Base-by-base conservation (phyloP, 2,888 invertebrate species). In the Plemyria rubiginata region DNA sequence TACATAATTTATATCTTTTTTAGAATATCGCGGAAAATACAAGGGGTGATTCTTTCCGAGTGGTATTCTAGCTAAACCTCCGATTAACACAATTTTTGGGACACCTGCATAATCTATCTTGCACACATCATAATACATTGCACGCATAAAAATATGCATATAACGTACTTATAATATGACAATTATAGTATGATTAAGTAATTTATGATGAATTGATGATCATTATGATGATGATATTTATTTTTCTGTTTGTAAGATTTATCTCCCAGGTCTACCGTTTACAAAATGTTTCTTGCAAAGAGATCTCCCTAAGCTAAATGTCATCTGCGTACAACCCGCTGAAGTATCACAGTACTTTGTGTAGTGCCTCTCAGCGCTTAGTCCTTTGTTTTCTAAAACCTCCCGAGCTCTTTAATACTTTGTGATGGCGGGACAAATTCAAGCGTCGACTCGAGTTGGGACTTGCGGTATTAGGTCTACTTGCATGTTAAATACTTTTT, bases 321-420 rank as follows among this genome's bases (percentile, higher is more conserved):
- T 86, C 84, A 86, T 86, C 81, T 75, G 72, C 72, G 77, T 80
- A 77, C 81, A 84, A 81, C 85, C 82, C 82, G 53, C 80, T 81
- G 80, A 79, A 85, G 85, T 85, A 85, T 84, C 83, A 82, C 77
- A 84, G 77, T 81, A 87, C 87, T 88, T 87, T 86, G 86, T 87
- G 64, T 60, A 81, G 82, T 83, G 80, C 67, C 79, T 81, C 81
- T 79, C 75, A 82, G 73, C 84, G 85, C 85, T 87, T 82, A 87
- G 80, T 86, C 86, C 87, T 89, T 89, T 89, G 88, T 88, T 87
- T 85, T 84, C 76, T 81, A 82, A 84, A 86, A 84, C 80, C 82
- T 77, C 75, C 75, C 71, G 78, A 82, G 85, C 85, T 82, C 81
- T 87, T 85, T 88, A 86, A 86, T 87, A 85, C 81, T 87, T 86